Conservation (phyloP, 2,113 vertebrate species). For the Salvator merianae region DNA sequence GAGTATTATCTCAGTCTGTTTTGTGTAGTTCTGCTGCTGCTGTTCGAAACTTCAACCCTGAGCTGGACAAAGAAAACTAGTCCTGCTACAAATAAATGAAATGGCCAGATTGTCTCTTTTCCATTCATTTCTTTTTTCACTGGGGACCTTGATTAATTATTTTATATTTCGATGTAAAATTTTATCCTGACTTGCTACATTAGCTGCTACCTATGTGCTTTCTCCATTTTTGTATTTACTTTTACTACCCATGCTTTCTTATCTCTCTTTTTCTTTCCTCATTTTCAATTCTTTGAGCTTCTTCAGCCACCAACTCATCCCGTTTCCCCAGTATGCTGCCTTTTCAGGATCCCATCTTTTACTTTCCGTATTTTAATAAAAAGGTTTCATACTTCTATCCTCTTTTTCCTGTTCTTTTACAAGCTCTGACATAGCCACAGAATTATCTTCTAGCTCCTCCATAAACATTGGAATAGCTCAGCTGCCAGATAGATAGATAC, state of each 20-base stretch:
- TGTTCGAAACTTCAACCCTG: not conserved
- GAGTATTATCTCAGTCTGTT: not conserved
- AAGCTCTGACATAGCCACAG: not conserved
- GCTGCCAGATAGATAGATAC: not conserved
- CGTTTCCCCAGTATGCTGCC: not conserved
- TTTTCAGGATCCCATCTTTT: not conserved
- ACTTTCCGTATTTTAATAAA: not conserved
- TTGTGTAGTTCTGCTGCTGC: not conserved
- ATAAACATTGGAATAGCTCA: too few species aligned
- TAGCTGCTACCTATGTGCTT: not conserved
- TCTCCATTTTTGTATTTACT: not conserved
- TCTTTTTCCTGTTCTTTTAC: not conserved
- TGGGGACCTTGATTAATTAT: not conserved
- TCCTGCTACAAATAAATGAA: not conserved
- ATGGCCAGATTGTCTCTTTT: not conserved
- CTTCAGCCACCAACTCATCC: too few species aligned
- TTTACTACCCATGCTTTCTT: not conserved
- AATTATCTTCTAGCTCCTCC: too few species aligned
- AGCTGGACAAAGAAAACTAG: not conserved
- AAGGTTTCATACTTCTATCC: too few species aligned
- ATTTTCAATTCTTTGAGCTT: too few species aligned
- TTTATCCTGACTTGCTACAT: not conserved
- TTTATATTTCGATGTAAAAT: not conserved
- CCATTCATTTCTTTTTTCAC: not conserved
- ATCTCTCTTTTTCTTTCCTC: not conserved